Evolutionary conservation across 2,797 vertebrate species (phyloP).

Genomic region (Cyprinella venusta): DNA sequence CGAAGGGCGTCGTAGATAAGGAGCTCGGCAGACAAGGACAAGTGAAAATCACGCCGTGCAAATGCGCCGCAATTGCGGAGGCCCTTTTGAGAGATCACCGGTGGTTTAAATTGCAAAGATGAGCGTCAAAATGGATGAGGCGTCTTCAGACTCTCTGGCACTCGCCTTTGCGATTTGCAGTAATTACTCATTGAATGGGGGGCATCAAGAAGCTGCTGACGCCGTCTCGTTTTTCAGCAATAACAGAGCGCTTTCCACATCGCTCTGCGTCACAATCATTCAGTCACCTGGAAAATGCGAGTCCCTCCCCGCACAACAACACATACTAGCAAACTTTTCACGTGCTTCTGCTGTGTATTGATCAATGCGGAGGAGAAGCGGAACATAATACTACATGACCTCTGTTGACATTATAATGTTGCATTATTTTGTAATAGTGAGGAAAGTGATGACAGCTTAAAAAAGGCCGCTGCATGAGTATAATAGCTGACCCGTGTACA

Average conservation of each 20-base stretch:
- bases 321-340: constrained; percentile 34
- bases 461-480: constrained; percentile 54
- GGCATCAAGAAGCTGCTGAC: constrained; percentile 57
- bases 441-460: constrained; percentile 61
- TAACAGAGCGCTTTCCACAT: constrained; percentile 45
- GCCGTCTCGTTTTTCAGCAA: constrained; percentile 51
- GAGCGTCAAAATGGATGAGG: constrained; percentile 58
- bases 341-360: constrained; percentile 50
- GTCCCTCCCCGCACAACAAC: constrained; percentile 41
- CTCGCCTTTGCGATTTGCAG: constrained; percentile 57
- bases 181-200: constrained; percentile 61
- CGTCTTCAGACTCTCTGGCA: constrained; percentile 50
- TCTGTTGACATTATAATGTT: constrained; percentile 54
- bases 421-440: constrained; percentile 53
- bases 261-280: constrained; percentile 46
- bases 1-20: constrained; percentile 59
- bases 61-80: constrained; percentile 41
- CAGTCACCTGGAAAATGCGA: constrained; percentile 51
- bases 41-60: constrained; percentile 59
- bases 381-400: constrained; percentile 58
- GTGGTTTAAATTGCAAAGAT: constrained; percentile 61
- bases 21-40: constrained; percentile 58
- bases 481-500: constrained; percentile 61
- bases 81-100: constrained; percentile 58
- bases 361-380: constrained; percentile 50